Percentiles rank a stretch among this genome's conserved stretches.
These are phyloP conservation scores for Meles meles DNA, from an alignment of 2,113 vertebrate species.

Conservation along the genomic window DNA sequence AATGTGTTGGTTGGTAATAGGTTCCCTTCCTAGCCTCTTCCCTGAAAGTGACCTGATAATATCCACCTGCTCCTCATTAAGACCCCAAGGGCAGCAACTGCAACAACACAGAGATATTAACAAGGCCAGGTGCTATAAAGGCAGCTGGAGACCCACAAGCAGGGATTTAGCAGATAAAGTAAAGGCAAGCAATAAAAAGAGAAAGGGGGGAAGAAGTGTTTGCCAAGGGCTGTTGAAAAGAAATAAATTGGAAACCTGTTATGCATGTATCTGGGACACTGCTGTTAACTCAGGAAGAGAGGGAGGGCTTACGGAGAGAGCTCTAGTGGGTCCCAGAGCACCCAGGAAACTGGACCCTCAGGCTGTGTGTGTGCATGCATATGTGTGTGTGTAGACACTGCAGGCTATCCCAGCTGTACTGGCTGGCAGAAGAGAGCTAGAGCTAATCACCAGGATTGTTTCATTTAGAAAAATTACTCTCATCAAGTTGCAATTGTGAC, in stretches of 20 bases:
- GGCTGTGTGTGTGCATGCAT: background rate
- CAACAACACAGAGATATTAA: slow-evolving; percentile 51
- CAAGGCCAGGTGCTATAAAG: slow-evolving; percentile 46
- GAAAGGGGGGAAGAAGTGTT: slow-evolving; percentile 32
- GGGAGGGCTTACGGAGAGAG: background rate
- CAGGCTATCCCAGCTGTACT: background rate
- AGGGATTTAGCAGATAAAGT: slow-evolving; percentile 65
- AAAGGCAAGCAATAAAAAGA: slow-evolving; percentile 59
- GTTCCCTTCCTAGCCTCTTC: slow-evolving; percentile 17
- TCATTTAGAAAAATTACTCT: slow-evolving; percentile 43
- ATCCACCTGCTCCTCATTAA: slow-evolving; percentile 64
- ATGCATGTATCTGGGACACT: slow-evolving; percentile 72
- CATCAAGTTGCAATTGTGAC: slow-evolving; percentile 55
- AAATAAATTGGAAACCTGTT: slow-evolving; percentile 74
- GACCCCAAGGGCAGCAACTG: slow-evolving; percentile 51
- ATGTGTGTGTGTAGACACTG: too few relatives aligned
- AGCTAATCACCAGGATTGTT: slow-evolving; percentile 50
- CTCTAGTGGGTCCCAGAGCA: background rate
- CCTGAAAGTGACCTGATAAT: slow-evolving; percentile 63
- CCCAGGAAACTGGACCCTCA: background rate
- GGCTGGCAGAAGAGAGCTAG: slow-evolving; percentile 1
- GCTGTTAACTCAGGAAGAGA: slow-evolving; percentile 44
- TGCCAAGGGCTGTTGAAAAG: slow-evolving; percentile 56
- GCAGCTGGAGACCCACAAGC: slow-evolving; percentile 16
- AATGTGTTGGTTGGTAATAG: slow-evolving; percentile 47